A percentile compares a stretch with the other conserved stretches of the same genome.
Conservation (phyloP, 2,113 vertebrate genomes). For the Microcebus jonahi region DNA sequence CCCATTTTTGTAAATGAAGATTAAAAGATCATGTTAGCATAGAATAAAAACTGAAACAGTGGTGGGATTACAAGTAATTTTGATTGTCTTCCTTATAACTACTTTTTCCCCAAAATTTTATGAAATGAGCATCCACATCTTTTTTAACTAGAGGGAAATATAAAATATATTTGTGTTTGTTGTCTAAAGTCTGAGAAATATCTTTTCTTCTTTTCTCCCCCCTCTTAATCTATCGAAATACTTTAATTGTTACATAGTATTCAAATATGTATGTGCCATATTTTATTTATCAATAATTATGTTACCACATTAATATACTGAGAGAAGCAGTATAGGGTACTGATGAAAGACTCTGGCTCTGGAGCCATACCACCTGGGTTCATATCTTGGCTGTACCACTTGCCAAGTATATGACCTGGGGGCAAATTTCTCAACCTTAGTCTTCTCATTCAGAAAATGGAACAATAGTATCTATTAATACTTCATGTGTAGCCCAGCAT, state of each 20-base stretch:
- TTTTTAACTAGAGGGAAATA: neutral
- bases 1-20: conserved; percentile 11
- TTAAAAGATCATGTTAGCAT: neutral
- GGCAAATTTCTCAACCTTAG: neutral
- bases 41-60: neutral
- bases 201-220: neutral
- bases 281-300: neutral
- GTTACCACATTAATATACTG: neutral
- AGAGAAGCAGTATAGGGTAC: neutral
- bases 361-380: neutral
- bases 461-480: neutral
- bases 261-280: neutral
- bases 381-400: neutral
- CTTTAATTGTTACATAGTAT: neutral
- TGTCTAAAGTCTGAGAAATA: neutral
- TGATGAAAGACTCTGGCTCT: neutral
- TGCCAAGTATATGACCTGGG: neutral
- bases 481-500: neutral
- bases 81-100: neutral
- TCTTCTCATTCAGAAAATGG: neutral
- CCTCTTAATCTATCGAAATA: neutral
- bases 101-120: neutral
- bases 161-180: neutral
- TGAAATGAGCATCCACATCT: neutral
- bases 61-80: neutral